phyloP scores from a whole-genome alignment of 2,797 vertebrate species.

The Gymnodraco acuticeps region DNA sequence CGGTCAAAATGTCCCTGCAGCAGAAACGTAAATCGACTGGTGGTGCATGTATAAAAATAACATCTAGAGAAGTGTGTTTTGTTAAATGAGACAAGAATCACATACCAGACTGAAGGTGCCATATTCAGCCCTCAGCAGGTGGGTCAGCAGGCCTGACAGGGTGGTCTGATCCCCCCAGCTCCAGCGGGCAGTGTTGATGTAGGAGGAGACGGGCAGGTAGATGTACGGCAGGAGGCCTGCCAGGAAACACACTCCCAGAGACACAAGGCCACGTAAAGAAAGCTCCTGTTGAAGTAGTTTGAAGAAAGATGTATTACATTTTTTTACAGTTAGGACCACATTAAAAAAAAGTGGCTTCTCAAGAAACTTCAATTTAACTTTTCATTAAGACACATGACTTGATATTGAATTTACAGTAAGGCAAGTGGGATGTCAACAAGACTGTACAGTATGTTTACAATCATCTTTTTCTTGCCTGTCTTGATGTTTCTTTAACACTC shows the following conservation, averaged over 20 bases:
- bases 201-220: conserved; percentile 93
- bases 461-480: background rate
- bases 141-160: conserved; percentile 91
- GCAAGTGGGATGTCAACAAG: background rate
- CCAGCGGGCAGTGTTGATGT: conserved; percentile 91
- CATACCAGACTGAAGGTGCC: conserved; percentile 92
- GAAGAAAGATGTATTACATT: background rate
- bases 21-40: background rate
- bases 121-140: conserved; percentile 96
- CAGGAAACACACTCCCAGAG: conserved; percentile 87
- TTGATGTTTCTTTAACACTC: background rate
- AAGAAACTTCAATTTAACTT: background rate
- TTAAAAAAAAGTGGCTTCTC: background rate
- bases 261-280: conserved; percentile 77
- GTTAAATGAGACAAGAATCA: background rate
- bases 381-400: background rate
- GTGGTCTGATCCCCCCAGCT: conserved; percentile 98
- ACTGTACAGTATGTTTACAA: background rate
- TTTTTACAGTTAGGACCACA: background rate
- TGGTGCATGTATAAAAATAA: background rate
- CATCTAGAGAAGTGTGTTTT: background rate
- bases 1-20: background rate
- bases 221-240: conserved; percentile 92
- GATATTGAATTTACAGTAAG: background rate
- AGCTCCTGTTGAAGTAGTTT: conserved; percentile 88